Evolutionary conservation across 1,140 invertebrate genomes (phyloP), one percentile per base, ranked within the genome.

Genomic region (Pteromalus puparum): DNA sequence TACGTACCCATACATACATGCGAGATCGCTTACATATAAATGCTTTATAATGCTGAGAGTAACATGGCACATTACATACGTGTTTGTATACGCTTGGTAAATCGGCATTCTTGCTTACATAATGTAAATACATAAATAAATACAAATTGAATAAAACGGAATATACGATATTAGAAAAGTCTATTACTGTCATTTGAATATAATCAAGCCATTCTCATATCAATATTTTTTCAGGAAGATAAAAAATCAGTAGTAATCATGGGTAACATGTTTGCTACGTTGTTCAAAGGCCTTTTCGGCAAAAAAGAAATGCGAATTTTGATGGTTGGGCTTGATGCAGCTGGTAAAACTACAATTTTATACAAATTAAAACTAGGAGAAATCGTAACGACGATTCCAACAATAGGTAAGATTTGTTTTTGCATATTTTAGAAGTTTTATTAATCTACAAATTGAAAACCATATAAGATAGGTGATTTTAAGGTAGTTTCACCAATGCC

Each of bases 291-390:
- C 95, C 97, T 99, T 87, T 99, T 99, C 94, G 98, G 98, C 94
- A 99, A 99, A 94, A 99, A 98, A 93, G 98, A 99, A 95, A 99
- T 99, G 98, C 97, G 98, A 94, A 99, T 99, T 96, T 95, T 99
- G 93, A 99, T 99, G 98, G 98, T 96, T 88, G 98, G 98, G 91
- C 95, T 99, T 88, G 99, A 99, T 95, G 98, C 98, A 90, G 99
- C 99, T 94, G 99, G 99, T 95, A 99, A 99, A 97, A 99, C 99
- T 90, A 99, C 99, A 94, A 99, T 99, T 94, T 95, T 99, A 94
- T 99, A 99, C 95, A 99, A 99, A 96, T 96, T 99, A 92, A 99
- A 99, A 96, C 96, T 99, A 95, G 98, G 98, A 92, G 99, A 99
- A 97, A 99, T 99, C 95, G 98, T 99, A 90, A 99, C 98, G 92